Base-by-base conservation (phyloP, 2,113 vertebrate species). In the Harpagus bidentatus region DNA sequence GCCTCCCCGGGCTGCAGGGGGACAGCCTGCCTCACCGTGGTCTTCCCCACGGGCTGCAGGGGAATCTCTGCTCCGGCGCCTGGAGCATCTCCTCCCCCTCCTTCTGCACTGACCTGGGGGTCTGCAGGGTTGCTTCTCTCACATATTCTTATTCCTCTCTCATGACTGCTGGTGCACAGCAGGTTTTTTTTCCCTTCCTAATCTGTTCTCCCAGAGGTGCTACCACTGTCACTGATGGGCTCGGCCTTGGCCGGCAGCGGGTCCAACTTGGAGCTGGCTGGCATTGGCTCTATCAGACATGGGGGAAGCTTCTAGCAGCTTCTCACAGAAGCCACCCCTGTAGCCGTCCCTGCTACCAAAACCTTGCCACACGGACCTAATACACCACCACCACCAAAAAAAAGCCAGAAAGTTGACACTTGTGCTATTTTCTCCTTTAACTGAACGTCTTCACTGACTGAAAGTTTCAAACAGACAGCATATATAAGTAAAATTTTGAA, bases 131-230 rank as follows among this genome's bases (percentile, higher is more conserved):
- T 52, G 26, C 4, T 10, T 28, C 5, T 28, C 50, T 52, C 5
- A 16, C 50, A 28, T 52, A 9, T 52, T 52, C 15, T 28, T 6
- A 52, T 15, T 52, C 50, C 50, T 28, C 26, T 52, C 50, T 52
- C 25, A 50, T 50, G 13, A 26, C 48, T 52, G 14, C 50, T 52
- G 25, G 4, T 52, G 50, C 50, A 52, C 50, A 26, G 50, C 25
- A 50, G 23, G 12, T 50, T 50, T 50, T 47, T 26, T 26, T 22
- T n/a, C 23, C 50, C 50, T 47, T 78, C 48, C 16, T 16, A 50
- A 23, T 3, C 5, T 0, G 3, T 36, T 23, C 3, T n/a, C 11
- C 17, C 20, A 52, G 36, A 52, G 16, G 11, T 9, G 9, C 28
- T 45, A 1, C 26, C 10, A 10, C 18, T 4, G 2, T 16, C 9